phyloP scores from a whole-genome alignment of 2,113 vertebrate genomes.

The Albula goreensis region DNA sequence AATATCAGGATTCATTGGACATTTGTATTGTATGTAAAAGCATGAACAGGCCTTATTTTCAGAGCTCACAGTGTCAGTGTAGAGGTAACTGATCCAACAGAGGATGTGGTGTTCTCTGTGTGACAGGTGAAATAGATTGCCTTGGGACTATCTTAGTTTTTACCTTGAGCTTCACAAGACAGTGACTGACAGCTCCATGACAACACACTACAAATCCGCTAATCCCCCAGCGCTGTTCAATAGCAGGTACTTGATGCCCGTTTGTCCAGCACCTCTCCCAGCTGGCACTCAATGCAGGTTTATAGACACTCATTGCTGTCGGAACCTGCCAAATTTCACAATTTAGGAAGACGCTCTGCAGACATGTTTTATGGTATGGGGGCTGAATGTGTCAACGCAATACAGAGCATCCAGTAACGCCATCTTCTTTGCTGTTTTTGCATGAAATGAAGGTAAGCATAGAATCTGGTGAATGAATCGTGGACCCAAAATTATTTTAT shows the following conservation, averaged over 20 bases:
- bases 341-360: constrained; percentile 35
- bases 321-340: constrained; percentile 39
- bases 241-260: constrained; percentile 58
- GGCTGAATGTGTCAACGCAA: neutral
- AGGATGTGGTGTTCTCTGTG: constrained; percentile 52
- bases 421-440: neutral
- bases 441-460: neutral
- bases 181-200: constrained; percentile 68
- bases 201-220: constrained; percentile 68
- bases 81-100: constrained; percentile 42
- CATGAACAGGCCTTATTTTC: constrained; percentile 25
- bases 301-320: constrained; percentile 53
- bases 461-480: neutral
- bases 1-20: constrained; percentile 44
- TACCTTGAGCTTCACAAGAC: constrained; percentile 42
- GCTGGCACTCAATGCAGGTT: constrained; percentile 52
- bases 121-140: constrained; percentile 40
- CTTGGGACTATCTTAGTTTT: constrained; percentile 46
- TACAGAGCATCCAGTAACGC: neutral
- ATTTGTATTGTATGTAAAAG: constrained; percentile 52
- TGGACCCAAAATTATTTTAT: neutral
- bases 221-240: constrained; percentile 64
- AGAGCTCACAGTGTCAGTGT: constrained; percentile 52
- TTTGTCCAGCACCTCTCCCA: constrained; percentile 52
- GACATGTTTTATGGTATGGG: neutral